These are phyloP conservation scores for Pseudolycoriella hygida DNA, from an alignment of 2,888 invertebrate genomes.

Conservation along the genomic window DNA sequence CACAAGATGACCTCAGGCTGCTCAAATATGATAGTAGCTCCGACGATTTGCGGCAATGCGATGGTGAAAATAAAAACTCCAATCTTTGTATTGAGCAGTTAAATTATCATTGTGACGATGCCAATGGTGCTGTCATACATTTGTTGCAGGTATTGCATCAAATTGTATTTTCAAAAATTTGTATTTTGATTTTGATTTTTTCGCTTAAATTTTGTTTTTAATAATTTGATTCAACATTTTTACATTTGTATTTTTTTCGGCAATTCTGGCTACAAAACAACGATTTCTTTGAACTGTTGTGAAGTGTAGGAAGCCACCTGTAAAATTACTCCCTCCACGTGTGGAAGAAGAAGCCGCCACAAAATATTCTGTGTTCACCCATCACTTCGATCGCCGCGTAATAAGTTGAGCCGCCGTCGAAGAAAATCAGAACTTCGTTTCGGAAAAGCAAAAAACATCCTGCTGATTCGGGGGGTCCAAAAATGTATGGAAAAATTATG, in stretches of 20 bases:
- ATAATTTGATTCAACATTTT: background rate
- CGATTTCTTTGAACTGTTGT: too few relatives aligned
- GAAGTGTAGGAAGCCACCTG: too few relatives aligned
- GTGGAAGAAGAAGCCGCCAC: too few relatives aligned
- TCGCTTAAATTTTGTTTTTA: background rate
- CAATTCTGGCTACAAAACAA: background rate
- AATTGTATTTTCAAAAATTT: constrained; percentile 2
- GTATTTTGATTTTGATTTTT: background rate
- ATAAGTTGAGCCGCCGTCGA: too few relatives aligned
- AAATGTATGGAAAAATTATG: too few relatives aligned
- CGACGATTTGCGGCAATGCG: background rate
- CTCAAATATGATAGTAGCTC: constrained; percentile 3
- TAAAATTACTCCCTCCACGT: too few relatives aligned
- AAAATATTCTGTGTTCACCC: too few relatives aligned
- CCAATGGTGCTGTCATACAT: constrained; percentile 27
- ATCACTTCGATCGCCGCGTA: too few relatives aligned
- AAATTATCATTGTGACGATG: constrained; percentile 18
- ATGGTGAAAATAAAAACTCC: background rate
- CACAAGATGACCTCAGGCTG: constrained; percentile 6
- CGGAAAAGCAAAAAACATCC: too few relatives aligned
- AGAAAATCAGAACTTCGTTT: too few relatives aligned
- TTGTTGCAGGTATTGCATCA: constrained; percentile 28
- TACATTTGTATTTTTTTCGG: background rate
- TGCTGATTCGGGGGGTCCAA: too few relatives aligned
- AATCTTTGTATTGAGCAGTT: background rate